Base-by-base conservation (phyloP, 2,888 invertebrate genomes). In the Imbricaverruca yamaguchii region DNA sequence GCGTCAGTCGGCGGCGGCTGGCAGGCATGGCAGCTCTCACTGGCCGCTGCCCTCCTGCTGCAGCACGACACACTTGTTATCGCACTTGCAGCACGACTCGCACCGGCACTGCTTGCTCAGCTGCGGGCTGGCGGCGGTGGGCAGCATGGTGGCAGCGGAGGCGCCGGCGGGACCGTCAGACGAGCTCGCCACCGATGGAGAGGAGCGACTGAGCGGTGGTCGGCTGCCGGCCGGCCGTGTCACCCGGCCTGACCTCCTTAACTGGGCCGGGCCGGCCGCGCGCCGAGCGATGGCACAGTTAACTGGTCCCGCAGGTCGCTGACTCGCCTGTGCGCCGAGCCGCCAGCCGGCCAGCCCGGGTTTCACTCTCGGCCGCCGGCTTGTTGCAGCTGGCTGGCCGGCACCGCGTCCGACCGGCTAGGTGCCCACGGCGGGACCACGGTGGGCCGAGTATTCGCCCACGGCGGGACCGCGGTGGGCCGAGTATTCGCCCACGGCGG, bases 41-140 rank as follows among this genome's bases (percentile, higher is more conserved):
- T 69, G 69, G 69, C 69, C 69, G 39, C 69, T 69, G 69, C 69
- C 69, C 69, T 69, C 69, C 53, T 69, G 69, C 69, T 69, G 69
- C 69, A 69, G 69, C 39, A 69, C 69, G 18, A 25, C 53, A 53
- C 69, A 69, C 69, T 69, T 69, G 69, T 69, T 69, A 53, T 69
- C 69, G 69, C 69, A 69, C 53, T 69, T 69, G 69, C 69, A 69
- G 69, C 69, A 69, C 39, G 69, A 69, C 69, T 69, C 69, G 69
- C 69, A 69, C n/a, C 69, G 39, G 53, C 69, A 69, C 69, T 69
- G 69, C 53, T 69, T 69, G 39, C 15, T n/a, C n/a, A 69, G 69
- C 25, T 21, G 12, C 15, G 69, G 69, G 18, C 15, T 53, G 69
- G 69, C 53, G 39, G 69, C 18, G 15, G 69, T 39, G 39, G 10